phyloP scores from a whole-genome alignment of 2,113 vertebrate species.

The Podiceps cristatus region DNA sequence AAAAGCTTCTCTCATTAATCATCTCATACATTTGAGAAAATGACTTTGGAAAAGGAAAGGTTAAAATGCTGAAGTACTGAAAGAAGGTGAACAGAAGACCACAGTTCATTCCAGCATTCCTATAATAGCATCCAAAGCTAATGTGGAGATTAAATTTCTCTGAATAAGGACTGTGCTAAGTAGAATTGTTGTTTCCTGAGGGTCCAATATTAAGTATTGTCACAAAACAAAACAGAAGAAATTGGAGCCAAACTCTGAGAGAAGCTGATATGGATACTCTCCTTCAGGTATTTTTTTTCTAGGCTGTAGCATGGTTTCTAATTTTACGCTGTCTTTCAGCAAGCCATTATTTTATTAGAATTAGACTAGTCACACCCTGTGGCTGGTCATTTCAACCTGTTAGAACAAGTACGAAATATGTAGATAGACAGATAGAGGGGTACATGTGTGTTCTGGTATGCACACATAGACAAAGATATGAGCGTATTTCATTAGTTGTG shows the following conservation, averaged over 20 bases:
- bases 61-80: constrained; percentile 42
- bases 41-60: constrained; percentile 35
- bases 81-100: constrained; percentile 60
- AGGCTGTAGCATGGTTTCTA: neutral
- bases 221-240: constrained; percentile 63
- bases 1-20: constrained; percentile 4
- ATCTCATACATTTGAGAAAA: constrained; percentile 37
- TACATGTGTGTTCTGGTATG: fast-evolving
- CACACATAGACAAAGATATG: neutral
- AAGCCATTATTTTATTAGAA: constrained; percentile 6
- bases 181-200: constrained; percentile 56
- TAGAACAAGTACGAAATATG: neutral
- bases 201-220: constrained; percentile 29
- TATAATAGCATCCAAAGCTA: constrained; percentile 45
- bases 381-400: neutral
- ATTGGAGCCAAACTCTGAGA: constrained; percentile 52
- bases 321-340: constrained; percentile 22
- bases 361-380: neutral
- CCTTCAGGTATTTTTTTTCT: neutral
- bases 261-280: constrained; percentile 18
- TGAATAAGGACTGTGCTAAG: constrained; percentile 59
- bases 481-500: neutral
- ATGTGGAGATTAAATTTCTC: constrained; percentile 65
- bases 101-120: constrained; percentile 20
- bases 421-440: neutral